phyloP scores from a whole-genome alignment of 2,888 invertebrate genomes.

The Athrips mouffetella region DNA sequence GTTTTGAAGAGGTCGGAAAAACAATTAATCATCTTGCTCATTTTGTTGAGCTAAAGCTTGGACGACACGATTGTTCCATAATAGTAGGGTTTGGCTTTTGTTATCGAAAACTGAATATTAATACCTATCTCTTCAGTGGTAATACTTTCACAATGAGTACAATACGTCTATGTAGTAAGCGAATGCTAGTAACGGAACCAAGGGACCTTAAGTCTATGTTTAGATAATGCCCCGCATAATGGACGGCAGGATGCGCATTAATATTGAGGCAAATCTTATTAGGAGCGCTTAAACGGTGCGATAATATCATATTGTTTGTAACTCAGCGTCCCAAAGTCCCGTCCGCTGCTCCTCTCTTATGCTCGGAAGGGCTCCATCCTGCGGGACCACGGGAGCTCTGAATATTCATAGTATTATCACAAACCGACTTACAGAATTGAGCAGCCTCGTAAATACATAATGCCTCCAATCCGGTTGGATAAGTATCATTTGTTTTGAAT shows the following conservation, averaged over 20 bases:
- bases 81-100: slow-evolving; percentile 64
- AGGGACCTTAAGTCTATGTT: slow-evolving; percentile 50
- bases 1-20: slow-evolving; percentile 75
- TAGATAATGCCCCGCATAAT: slow-evolving; percentile 73
- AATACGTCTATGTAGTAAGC: slow-evolving; percentile 23
- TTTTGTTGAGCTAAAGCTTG: slow-evolving; percentile 70
- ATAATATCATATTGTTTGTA: slow-evolving; percentile 77
- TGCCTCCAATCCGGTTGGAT: slow-evolving; percentile 49
- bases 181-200: slow-evolving; percentile 46
- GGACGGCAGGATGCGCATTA: slow-evolving; percentile 73
- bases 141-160: neutral
- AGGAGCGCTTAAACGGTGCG: slow-evolving; percentile 72
- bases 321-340: slow-evolving; percentile 71
- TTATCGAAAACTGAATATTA: slow-evolving; percentile 43
- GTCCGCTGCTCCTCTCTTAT: slow-evolving; percentile 72
- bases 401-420: slow-evolving; percentile 75
- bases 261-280: slow-evolving; percentile 78
- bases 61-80: slow-evolving; percentile 68
- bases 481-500: slow-evolving; percentile 43
- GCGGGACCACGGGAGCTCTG: slow-evolving; percentile 61
- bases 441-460: slow-evolving; percentile 61
- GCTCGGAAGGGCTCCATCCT: slow-evolving; percentile 72
- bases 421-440: slow-evolving; percentile 67
- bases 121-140: slow-evolving; percentile 7
- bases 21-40: slow-evolving; percentile 75